Evolutionary conservation across 2,888 invertebrate genomes (phyloP), one percentile per base, ranked within the genome.

Genomic region (Pterostichus niger): DNA sequence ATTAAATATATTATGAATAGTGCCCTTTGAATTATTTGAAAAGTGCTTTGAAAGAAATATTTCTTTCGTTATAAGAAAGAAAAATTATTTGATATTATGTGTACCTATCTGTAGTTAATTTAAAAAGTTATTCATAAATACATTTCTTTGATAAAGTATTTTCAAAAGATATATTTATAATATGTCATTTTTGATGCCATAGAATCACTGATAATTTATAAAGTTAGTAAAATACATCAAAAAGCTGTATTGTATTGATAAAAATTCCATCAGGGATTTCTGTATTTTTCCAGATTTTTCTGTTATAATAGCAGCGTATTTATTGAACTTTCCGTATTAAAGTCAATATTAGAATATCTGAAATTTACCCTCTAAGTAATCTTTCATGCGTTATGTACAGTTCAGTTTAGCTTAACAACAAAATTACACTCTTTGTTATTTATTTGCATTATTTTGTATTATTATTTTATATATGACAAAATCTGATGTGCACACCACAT

Each of bases 91-190:
- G 33, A 64, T n/a, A 5, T 49, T 40, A 40, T n/a, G n/a, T n/a
- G n/a, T 40, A 7, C 9, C 6, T 31, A 31, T 64, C 33, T 64
- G 33, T 64, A 64, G 64, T 64, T 64, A 64, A 64, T 64, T 64
- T 64, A 64, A 64, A 64, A 35, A 33, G 64, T 40, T 64, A 64
- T 64, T 61, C 13, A 35, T 64, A 64, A 64, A 64, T 64, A 64
- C 33, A 35, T 33, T 31, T 64, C n/a, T 35, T 64, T 64, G 33
- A 64, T 13, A 64, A 17, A 17, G 15, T 56, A 56, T 64, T 49
- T 64, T 64, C 64, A 64, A 64, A 56, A 64, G 64, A 33, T 64
- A 64, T 64, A 35, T 64, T 64, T n/a, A 64, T 35, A 64, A 64
- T 61, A 61, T 35, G 64, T 64, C 64, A 64, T 64, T 35, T 40